phyloP scores from a whole-genome alignment of 2,888 invertebrate species.

The Philaethria dido region DNA sequence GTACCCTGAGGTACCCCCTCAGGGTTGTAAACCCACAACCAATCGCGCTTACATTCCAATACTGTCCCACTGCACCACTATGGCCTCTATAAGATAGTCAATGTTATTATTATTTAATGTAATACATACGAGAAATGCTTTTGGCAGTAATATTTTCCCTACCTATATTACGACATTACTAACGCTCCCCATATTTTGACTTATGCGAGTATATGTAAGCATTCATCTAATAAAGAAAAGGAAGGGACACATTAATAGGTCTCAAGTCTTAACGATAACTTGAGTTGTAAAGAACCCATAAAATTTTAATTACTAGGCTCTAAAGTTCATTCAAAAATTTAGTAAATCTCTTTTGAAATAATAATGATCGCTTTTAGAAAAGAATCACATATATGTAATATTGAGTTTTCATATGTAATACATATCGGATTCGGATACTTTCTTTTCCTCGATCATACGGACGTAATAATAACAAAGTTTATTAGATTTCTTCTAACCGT shows the following conservation, averaged over 20 bases:
- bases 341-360: background rate
- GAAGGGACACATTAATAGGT: background rate
- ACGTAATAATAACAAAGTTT: no score
- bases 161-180: background rate
- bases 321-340: background rate
- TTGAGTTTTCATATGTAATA: background rate
- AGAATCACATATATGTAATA: background rate
- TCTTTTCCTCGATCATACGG: background rate
- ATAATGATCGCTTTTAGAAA: background rate
- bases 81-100: no score
- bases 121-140: no score
- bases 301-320: constrained; percentile 1
- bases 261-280: background rate
- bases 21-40: no score
- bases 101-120: no score
- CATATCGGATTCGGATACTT: background rate
- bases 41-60: no score
- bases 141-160: no score
- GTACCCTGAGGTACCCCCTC: no score
- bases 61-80: no score
- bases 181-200: background rate
- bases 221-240: background rate
- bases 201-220: background rate
- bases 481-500: no score
- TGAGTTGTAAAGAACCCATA: constrained; percentile 8